Conservation (phyloP, 2,797 vertebrate genomes). For the Salmo trutta region DNA sequence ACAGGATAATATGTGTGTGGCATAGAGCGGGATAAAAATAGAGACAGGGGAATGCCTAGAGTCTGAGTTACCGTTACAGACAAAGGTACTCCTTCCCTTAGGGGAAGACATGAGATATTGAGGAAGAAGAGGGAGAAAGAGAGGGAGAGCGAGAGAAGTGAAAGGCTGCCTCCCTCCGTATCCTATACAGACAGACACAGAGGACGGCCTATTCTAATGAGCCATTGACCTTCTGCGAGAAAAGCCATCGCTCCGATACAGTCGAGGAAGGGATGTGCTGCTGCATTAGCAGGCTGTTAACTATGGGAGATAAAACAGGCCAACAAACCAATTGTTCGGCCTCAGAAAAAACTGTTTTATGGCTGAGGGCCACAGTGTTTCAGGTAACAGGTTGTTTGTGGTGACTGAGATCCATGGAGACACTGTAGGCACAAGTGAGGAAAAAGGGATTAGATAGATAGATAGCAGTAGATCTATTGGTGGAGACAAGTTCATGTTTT, state of each 20-base stretch:
- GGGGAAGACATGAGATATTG: background rate
- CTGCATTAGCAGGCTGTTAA: slow-evolving; percentile 65
- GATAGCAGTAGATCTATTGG: background rate
- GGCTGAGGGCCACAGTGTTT: slow-evolving; percentile 64
- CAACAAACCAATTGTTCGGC: slow-evolving; percentile 58
- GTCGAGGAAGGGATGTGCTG: slow-evolving; percentile 59
- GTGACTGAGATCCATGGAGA: slow-evolving; percentile 34
- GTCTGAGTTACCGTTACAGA: background rate
- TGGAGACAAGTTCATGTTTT: slow-evolving; percentile 11
- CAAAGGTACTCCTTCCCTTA: background rate
- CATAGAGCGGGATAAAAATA: background rate
- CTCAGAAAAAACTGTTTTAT: slow-evolving; percentile 44
- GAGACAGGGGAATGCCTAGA: background rate
- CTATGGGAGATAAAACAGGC: slow-evolving; percentile 51
- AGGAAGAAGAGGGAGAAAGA: slow-evolving; percentile 15
- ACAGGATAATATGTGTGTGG: background rate
- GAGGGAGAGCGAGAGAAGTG: slow-evolving; percentile 12
- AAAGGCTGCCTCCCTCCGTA: slow-evolving; percentile 52
- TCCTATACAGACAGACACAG: slow-evolving; percentile 8
- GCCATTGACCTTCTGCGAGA: slow-evolving; percentile 64
- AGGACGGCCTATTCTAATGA: slow-evolving; percentile 55
- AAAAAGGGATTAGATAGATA: slow-evolving; percentile 12
- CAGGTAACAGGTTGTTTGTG: slow-evolving; percentile 49
- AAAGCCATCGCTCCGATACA: slow-evolving; percentile 57
- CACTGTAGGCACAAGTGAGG: slow-evolving; percentile 38